Evolutionary conservation across 2,113 vertebrate species (phyloP).

Genomic region (Fukomys damarensis): DNA sequence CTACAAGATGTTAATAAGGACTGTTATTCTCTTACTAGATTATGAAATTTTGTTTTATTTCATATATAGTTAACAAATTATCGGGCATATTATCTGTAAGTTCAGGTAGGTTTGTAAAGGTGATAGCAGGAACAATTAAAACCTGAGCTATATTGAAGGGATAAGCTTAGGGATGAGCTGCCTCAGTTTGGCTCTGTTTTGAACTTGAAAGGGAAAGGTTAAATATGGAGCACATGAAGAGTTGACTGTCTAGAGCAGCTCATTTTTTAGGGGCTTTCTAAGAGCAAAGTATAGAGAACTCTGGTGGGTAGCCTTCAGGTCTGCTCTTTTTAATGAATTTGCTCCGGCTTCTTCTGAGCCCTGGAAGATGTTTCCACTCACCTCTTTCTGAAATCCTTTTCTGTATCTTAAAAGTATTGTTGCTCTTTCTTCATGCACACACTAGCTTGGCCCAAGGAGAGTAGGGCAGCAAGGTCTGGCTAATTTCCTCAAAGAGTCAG

Average conservation of each 20-base stretch:
- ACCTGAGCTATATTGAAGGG: neutral
- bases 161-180: neutral
- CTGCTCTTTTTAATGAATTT: neutral
- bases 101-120: neutral
- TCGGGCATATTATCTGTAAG: neutral
- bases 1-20: neutral
- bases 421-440: neutral
- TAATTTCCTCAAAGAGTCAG: neutral
- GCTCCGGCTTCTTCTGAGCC: neutral
- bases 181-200: neutral
- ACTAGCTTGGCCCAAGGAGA: constrained; percentile 10
- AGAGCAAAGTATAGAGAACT: neutral
- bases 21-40: neutral
- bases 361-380: neutral
- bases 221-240: neutral
- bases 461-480: neutral
- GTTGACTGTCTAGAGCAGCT: neutral
- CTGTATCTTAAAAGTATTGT: neutral
- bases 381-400: neutral
- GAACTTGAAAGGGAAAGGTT: neutral
- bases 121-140: neutral
- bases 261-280: neutral
- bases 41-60: neutral
- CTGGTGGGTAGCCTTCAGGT: neutral
- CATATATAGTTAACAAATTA: neutral